phyloP scores from a whole-genome alignment of 2,113 vertebrate species.

The Chaetura pelagica region DNA sequence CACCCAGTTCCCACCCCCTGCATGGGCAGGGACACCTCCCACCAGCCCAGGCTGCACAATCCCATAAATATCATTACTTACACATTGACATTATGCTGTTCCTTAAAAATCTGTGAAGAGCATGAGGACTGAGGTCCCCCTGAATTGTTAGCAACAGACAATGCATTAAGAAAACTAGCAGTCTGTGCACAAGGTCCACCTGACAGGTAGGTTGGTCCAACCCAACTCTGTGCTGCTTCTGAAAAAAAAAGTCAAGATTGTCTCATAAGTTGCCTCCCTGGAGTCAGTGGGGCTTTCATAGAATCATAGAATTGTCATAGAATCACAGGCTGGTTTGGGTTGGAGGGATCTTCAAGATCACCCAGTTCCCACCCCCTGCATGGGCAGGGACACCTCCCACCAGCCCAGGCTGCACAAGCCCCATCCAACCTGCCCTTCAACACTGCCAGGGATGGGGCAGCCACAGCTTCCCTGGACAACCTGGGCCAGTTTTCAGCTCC shows the following conservation, averaged over 20 bases:
- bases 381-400: no score
- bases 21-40: no score
- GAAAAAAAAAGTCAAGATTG: not conserved
- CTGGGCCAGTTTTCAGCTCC: not conserved
- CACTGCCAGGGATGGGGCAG: no score
- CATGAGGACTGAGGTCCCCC: not conserved
- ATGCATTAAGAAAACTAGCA: not conserved
- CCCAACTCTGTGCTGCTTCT: not conserved
- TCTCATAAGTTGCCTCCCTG: not conserved
- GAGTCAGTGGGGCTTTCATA: not conserved
- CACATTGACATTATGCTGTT: not conserved
- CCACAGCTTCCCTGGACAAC: no score
- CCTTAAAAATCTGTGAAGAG: not conserved
- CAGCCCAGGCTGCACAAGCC: no score
- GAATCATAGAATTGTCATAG: no score
- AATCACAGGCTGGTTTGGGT: no score
- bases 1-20: no score
- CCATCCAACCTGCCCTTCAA: no score
- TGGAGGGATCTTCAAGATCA: no score
- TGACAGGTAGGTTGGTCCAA: not conserved
- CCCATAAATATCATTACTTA: not conserved
- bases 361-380: no score
- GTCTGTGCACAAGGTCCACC: not conserved
- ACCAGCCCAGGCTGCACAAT: not conserved
- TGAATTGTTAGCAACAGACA: not conserved